phyloP scores from a whole-genome alignment of 2,797 vertebrate species.

The Martes flavigula region DNA sequence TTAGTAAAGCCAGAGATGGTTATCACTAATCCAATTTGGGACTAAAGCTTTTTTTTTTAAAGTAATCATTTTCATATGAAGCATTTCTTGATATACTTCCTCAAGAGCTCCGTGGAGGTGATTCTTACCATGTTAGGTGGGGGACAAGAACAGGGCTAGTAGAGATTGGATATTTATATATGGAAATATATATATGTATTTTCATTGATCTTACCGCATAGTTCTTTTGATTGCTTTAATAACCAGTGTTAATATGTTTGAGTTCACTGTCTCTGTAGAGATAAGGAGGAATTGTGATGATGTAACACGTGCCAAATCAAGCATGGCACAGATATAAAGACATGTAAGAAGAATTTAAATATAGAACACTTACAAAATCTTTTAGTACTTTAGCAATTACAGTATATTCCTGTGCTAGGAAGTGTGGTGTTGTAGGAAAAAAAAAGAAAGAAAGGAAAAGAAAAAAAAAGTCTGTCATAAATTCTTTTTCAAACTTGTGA shows the following conservation, averaged over 20 bases:
- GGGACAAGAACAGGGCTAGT: not conserved
- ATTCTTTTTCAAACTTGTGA: not conserved
- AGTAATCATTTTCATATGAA: not conserved
- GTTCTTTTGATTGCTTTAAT: not conserved
- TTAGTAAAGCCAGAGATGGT: not conserved
- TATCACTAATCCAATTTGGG: not conserved
- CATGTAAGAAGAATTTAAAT: not conserved
- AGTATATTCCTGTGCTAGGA: not conserved
- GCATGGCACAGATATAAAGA: not conserved
- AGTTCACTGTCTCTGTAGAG: not conserved
- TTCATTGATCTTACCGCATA: not conserved
- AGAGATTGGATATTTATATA: not conserved
- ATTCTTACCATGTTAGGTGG: not conserved
- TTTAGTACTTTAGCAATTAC: not conserved
- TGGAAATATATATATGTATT: not conserved
- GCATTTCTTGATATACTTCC: not conserved
- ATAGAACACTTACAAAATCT: not conserved
- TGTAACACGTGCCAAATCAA: not conserved
- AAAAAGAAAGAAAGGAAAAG: not conserved
- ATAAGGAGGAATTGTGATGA: not conserved
- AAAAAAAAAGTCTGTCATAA: not conserved
- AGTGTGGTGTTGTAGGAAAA: not conserved
- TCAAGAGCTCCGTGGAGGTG: not conserved
- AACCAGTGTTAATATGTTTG: not conserved
- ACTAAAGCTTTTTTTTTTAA: not conserved